Base-by-base conservation (phyloP, 2,113 vertebrate genomes). In the Heterotilapia buettikoferi region DNA sequence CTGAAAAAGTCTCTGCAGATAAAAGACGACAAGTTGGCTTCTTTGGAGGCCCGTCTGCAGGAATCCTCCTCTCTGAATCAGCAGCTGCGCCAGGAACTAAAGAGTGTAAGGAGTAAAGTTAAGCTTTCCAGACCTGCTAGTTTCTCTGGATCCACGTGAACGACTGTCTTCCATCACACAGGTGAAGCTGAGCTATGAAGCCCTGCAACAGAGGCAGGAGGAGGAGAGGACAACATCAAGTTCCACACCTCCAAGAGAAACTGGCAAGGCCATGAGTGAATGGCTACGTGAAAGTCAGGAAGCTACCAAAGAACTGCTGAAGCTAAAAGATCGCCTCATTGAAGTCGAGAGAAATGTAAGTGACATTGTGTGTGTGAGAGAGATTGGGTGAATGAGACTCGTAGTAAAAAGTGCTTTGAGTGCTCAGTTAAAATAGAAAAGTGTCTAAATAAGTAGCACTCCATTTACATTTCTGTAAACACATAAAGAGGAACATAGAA, bases 131-230 rank as follows among this genome's bases (percentile, higher is more conserved):
- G 38, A 14, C 9, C 29, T 2, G 33, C 11, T n/a, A 1, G 40
- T 50, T 40, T 40, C 16, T 29, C 5, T 8, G n/a, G 47, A 79
- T 26, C 5, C 18, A 61, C 31, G 4, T 78, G 40, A 61, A n/a
- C 89, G 7, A 85, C 13, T 0, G 4, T 8, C 79, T 63, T 52
- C 10, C 14, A 2, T 71, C 84, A 29, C 36, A 54, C 94, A 99
- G 99, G 98, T 99, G 89, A 99, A 98, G 94, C 97, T 98, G 94
- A 99, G 97, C 96, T 99, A 98, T 18, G 98, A 99, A 97, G 99
- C 98, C 40, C 96, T 99, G 43, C 98, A 98, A 66, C 99, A 99
- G 93, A 97, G 98, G 86, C 97, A 98, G 90, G 98, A 99, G 93
- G 98, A 99, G 84, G 98, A 98, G 94, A 94, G 94, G 68, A 81